Evolutionary conservation across 1,140 invertebrate genomes (phyloP).

Genomic region (Chlorops oryzae): DNA sequence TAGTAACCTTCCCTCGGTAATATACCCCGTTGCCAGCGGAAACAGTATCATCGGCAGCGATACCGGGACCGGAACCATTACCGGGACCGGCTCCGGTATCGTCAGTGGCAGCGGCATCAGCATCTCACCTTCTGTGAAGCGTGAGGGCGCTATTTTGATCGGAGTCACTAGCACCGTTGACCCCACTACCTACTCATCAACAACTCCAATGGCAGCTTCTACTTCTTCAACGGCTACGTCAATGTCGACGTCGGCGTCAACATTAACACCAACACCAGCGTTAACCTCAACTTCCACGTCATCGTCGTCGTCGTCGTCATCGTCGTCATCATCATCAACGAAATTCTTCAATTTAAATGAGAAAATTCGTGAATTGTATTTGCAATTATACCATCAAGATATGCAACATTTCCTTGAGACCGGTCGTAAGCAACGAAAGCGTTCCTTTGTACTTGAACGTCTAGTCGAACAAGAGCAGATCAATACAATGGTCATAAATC

Average conservation of each 20-base stretch:
- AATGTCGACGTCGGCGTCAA: constrained; percentile 32
- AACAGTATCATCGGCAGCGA: too few species aligned
- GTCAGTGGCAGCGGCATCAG: neutral
- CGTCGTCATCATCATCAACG: constrained; percentile 13
- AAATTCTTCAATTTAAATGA: constrained; percentile 55
- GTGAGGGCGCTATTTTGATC: neutral
- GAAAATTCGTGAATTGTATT: constrained; percentile 54
- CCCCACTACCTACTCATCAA: too few species aligned
- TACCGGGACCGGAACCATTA: too few species aligned
- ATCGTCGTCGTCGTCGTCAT: constrained; percentile 1
- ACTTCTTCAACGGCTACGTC: constrained; percentile 15
- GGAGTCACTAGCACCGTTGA: neutral
- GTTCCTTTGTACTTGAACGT: constrained; percentile 75
- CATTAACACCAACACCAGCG: constrained; percentile 15
- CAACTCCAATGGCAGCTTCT: constrained; percentile 21
- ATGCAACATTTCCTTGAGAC: too few species aligned
- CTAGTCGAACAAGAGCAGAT: constrained; percentile 76
- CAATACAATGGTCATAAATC: constrained; percentile 82
- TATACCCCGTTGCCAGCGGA: too few species aligned
- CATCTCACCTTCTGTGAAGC: neutral
- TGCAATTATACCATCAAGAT: too few species aligned
- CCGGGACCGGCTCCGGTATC: neutral
- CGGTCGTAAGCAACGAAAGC: constrained; percentile 40
- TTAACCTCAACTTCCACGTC: neutral
- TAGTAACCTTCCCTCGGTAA: too few species aligned